Evolutionary conservation across 2,797 vertebrate species (phyloP), one percentile per base, ranked within the genome.

Genomic region (Amblyopsis hoosieri): DNA sequence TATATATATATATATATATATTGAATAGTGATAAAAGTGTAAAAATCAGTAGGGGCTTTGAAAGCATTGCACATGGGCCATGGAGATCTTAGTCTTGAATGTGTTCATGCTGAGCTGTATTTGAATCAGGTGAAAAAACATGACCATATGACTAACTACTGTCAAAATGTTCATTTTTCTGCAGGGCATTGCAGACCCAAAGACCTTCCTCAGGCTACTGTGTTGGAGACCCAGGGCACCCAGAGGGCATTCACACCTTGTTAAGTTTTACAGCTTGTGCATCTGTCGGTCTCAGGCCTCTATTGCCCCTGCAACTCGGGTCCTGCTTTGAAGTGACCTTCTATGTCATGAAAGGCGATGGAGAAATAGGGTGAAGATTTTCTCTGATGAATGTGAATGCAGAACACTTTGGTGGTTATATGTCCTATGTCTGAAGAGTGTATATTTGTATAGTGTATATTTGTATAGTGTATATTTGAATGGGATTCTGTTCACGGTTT

Each of bases 221-320:
- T 77, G 50, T 75, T 74, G 78, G 64, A 81, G 80, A 76, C 61
- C 33, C 78, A 72, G 90, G 92, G 88, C 90, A 85, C 79, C 45
- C 70, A 79, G 83, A 90, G 91, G 90, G 79, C 90, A 81, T 92
- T 93, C 91, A 91, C 91, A 92, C 90, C 90, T 92, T 91, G 91
- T 92, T 92, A 91, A 91, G 86, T 91, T 93, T 93, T 92, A 93
- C 90, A 92, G 84, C 92, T 81, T 63, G 75, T 79, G 79, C 92
- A 93, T 92, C 92, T 93, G 91, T 91, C 78, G 52, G 80, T 66
- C 83, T 79, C 80, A 47, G 75, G 76, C 72, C 77, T 87, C 87
- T 85, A 82, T 89, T 90, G 88, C 85, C 85, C 86, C 82, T 68
- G 59, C 75, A 69, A 83, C 80, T 82, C 57, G 1, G 64, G 57